Conservation (phyloP, 2,888 invertebrate species). For the Hypolimnas misippus region DNA sequence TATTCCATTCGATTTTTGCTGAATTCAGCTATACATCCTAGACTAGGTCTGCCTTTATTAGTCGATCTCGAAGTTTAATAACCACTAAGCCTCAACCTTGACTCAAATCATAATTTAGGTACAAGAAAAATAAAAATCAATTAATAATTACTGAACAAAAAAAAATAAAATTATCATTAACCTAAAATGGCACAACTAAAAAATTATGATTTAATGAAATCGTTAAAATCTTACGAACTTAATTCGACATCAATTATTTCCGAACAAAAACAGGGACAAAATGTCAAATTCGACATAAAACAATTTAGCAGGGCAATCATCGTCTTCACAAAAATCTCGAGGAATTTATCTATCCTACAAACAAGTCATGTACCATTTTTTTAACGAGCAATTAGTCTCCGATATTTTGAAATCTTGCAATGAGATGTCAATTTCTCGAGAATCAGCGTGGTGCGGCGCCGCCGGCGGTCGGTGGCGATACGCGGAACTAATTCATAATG, state of each 20-base stretch:
- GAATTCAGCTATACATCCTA: too few species aligned
- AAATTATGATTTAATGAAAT: constrained; percentile 6
- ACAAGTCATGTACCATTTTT: constrained; percentile 40
- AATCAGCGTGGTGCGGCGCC: constrained; percentile 40
- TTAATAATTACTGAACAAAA: neutral
- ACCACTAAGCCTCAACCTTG: too few species aligned
- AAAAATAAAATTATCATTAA: neutral
- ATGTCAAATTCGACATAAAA: constrained; percentile 8
- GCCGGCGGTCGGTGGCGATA: constrained; percentile 41
- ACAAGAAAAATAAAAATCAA: too few species aligned
- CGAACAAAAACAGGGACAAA: neutral
- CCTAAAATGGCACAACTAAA: neutral
- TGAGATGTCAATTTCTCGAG: constrained; percentile 42
- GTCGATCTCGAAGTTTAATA: too few species aligned
- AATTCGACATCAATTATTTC: constrained; percentile 1
- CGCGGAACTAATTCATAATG: constrained; percentile 56
- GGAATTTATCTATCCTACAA: constrained; percentile 37
- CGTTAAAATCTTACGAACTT: constrained; percentile 8
- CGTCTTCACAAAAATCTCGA: constrained; percentile 29
- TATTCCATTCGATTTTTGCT: too few species aligned
- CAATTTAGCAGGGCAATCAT: constrained; percentile 28
- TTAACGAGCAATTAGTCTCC: constrained; percentile 36
- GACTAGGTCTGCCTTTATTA: too few species aligned
- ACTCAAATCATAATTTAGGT: too few species aligned
- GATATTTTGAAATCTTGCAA: constrained; percentile 39